phyloP scores from a whole-genome alignment of 2,113 vertebrate genomes.

The Pseudopodoces humilis region DNA sequence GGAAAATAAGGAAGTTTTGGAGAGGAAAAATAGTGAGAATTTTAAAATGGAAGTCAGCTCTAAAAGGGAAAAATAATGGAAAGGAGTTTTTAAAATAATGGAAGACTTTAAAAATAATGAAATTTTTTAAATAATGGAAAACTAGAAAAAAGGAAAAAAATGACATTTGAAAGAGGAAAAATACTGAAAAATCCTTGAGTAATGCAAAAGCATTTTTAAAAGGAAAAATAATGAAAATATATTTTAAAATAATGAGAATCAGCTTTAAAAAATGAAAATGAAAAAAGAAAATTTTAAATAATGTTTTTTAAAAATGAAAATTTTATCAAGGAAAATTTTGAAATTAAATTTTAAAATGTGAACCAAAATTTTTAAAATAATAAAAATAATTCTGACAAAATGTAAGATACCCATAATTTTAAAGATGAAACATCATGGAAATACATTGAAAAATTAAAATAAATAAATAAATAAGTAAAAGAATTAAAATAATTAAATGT shows the following conservation, averaged over 20 bases:
- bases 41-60: not conserved
- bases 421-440: not conserved
- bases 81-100: not conserved
- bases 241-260: not conserved
- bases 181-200: not conserved
- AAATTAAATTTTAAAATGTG: not conserved
- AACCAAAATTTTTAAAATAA: not conserved
- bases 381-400: not conserved
- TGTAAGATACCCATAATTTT: fast-evolving
- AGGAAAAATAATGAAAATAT: not conserved
- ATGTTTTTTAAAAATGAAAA: not conserved
- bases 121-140: no score
- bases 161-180: not conserved
- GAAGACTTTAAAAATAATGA: no score
- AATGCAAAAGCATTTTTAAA: not conserved
- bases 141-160: not conserved
- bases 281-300: not conserved
- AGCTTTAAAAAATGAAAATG: not conserved
- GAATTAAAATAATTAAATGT: no score
- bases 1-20: not conserved
- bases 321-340: not conserved
- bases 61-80: not conserved
- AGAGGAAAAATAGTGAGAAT: not conserved
- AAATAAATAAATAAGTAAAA: no score
- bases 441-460: not conserved